Base-by-base conservation (phyloP, 35 echinoderm and acorn worm species). In the Strongylocentrotus purpuratus region DNA sequence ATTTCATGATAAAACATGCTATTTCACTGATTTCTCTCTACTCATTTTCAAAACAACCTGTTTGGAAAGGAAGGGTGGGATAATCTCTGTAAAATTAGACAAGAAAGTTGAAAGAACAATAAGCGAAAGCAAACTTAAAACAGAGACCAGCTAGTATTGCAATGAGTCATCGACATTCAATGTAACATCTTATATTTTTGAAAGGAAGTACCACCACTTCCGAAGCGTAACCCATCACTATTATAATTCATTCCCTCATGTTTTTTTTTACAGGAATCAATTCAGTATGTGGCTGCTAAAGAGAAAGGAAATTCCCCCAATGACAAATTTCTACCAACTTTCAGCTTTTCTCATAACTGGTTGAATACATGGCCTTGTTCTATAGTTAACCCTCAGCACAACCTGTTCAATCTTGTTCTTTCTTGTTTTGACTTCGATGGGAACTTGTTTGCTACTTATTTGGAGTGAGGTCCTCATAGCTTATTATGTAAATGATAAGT, bases 111-210 rank as follows among this genome's bases (percentile, higher is more conserved):
- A 55, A 55, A 55, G 50, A 55, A 12, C 50, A 55, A 55, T 0
- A 55, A 55, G 50, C 15, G 10, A 55, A 55, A 55, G 65, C 28
- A 78, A 78, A 78, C 20, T n/a, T 78, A 28, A 78, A n/a, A 78
- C 0, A 78, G 65, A n/a, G 28, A 78, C 22, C 65, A 28, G 22
- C 65, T 78, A 78, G 65, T 78, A 78, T 78, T n/a, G 65, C 5
- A 78, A 78, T 78, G 65, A 78, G 65, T 78, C 65, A 78, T 78
- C 65, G n/a, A 78, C 65, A 28, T 78, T 78, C 65, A 78, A 78
- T 78, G 65, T 78, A n/a, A 55, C 8, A 50, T 50, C 5, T 7
- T 9, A 78, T 78, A 78, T 78, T 78, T 78, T 78, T 78, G 22
- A 78, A 78, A 78, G 65, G 65, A 78, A 78, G 65, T 78, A 78